A percentile compares a stretch with the other conserved stretches of the same genome.
Evolutionary conservation across 2,113 vertebrate species (phyloP).

Genomic region (Pomatostomus ruficeps): DNA sequence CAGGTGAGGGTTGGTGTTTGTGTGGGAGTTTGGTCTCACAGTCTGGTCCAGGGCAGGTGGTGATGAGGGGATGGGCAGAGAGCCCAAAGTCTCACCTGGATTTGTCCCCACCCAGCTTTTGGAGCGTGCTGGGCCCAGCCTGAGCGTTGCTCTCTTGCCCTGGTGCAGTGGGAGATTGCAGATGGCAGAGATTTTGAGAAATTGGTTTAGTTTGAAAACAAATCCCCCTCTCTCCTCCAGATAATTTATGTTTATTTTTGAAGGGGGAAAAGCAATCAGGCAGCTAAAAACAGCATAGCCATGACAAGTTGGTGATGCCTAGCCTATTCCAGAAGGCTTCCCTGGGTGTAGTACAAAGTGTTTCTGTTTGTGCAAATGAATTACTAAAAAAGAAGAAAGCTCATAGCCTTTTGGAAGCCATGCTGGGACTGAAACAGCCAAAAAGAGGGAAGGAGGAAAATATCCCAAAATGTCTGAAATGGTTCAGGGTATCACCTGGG

Average conservation of each 20-base stretch:
- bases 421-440: not conserved
- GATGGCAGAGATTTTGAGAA: not conserved
- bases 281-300: not conserved
- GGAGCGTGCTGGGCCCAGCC: not conserved
- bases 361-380: not conserved
- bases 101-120: not conserved
- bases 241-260: not conserved
- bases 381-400: not conserved
- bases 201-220: not conserved
- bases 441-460: not conserved
- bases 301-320: not conserved
- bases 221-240: not conserved
- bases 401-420: not conserved
- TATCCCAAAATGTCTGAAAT: not conserved
- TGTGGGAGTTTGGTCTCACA: not conserved
- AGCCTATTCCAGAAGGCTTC: not conserved
- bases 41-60: not conserved
- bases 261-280: not conserved
- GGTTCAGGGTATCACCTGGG: rapidly evolving
- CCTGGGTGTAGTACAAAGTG: not conserved
- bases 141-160: not conserved
- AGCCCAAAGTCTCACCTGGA: not conserved
- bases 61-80: not conserved
- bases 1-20: not conserved
- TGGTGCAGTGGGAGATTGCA: not conserved